Conservation (phyloP, 2,113 vertebrate species). For the Toxotes jaculatrix region DNA sequence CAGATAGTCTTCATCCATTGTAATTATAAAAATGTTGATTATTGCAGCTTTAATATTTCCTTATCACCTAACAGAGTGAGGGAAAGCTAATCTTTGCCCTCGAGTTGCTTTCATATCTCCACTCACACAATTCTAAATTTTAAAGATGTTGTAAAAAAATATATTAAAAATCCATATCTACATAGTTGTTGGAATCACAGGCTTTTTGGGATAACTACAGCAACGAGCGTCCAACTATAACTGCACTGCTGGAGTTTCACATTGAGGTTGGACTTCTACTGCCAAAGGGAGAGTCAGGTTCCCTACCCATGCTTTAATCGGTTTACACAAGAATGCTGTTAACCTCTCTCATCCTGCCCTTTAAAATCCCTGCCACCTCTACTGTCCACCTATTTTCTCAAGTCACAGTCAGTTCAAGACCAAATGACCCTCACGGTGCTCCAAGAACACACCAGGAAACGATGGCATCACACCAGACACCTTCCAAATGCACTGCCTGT, state of each 20-base stretch:
- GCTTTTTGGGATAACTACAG: not conserved
- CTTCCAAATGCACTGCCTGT: constrained; percentile 50
- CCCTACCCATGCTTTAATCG: constrained; percentile 1
- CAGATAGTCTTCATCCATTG: too few relatives aligned
- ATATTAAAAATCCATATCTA: too few relatives aligned
- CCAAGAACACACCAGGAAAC: constrained; percentile 16
- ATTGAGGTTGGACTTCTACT: not conserved
- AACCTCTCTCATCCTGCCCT: not conserved
- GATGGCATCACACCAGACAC: constrained; percentile 22
- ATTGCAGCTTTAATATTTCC: not conserved
- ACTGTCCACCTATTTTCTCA: not conserved
- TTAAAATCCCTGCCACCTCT: constrained; percentile 14
- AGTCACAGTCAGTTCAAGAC: not conserved
- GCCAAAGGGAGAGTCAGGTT: not conserved
- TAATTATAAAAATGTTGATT: not conserved
- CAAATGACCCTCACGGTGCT: constrained; percentile 26
- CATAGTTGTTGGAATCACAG: not conserved
- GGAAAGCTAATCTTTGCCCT: not conserved
- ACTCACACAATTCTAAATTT: not conserved
- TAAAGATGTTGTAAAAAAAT: not conserved
- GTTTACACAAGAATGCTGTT: not conserved
- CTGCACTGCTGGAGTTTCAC: not conserved
- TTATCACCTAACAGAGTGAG: not conserved
- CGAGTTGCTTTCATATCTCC: not conserved
- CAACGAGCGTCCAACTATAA: not conserved